Base-by-base conservation (phyloP, 2,888 invertebrate genomes). In the Tinea trinotella region DNA sequence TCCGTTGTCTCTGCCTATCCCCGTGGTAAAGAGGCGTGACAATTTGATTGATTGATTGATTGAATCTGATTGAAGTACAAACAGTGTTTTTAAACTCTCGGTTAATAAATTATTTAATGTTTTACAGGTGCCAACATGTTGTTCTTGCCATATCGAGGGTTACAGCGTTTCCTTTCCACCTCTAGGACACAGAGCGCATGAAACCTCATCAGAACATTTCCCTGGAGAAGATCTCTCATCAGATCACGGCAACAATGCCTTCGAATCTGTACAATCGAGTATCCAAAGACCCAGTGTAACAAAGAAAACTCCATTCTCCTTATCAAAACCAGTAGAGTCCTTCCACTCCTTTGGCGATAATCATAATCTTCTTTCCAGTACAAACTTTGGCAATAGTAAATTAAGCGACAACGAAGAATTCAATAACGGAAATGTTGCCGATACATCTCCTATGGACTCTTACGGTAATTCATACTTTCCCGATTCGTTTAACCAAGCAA, bases 141-240 rank as follows among this genome's bases (percentile, higher is more conserved):
- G 94, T 64, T 92, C 93, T 2, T 94, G 94, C 64, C 93, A 93
- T 67, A 90, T 94, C 9, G 92, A 92, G 66, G 93, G 93, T 2
- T 93, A 92, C 65, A 86, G 90, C 22, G 90, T 91, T 9, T 82
- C 90, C 7, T 92, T 89, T 59, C 91, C 92, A 0, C 91, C 91
- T 0, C 68, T 88, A 18, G 87, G 88, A 1, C 87, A 87, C 35
- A 78, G 89, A 61, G 76, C 87, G 2, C 82, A 87, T 7, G 76
- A 84, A 57, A 81, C 84, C 1, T 72, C 76, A 0, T 84, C 86
- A 55, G 89, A 90, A 65, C 74, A 71, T 10, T 89, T 89, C 56
- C 89, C 89, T 0, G 89, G 88, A 1, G 87, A 87, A 59, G 89
- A 89, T 52, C 68, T 87, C 3, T 79, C 84, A 2, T 67, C 84